Evolutionary conservation across 2,888 invertebrate species (phyloP).

Genomic region (Galerucella calmariensis): DNA sequence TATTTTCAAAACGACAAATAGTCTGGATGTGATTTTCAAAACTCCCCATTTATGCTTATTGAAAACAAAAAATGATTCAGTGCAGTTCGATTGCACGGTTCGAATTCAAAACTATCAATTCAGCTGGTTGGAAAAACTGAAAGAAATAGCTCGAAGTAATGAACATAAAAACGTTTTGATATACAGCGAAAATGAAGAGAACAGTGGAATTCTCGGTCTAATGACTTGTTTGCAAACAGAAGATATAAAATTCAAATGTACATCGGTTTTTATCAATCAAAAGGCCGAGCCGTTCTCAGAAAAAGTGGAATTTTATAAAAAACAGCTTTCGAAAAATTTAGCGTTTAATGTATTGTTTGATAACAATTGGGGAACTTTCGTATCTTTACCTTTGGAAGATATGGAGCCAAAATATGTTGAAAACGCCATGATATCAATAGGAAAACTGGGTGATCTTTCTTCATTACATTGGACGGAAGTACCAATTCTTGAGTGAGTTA

Average conservation of each 20-base stretch:
- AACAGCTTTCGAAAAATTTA: slow-evolving; percentile 50
- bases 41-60: slow-evolving; percentile 25
- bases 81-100: slow-evolving; percentile 25
- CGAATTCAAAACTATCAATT: slow-evolving; percentile 40
- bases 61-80: not conserved
- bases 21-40: slow-evolving; percentile 33
- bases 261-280: slow-evolving; percentile 45
- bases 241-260: slow-evolving; percentile 38
- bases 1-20: not conserved
- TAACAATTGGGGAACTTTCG: slow-evolving; percentile 51
- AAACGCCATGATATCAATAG: slow-evolving; percentile 66
- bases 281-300: slow-evolving; percentile 42
- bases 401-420: slow-evolving; percentile 36
- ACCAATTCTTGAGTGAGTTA: slow-evolving; percentile 52
- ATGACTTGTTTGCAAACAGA: slow-evolving; percentile 47
- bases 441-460: slow-evolving; percentile 78
- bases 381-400: slow-evolving; percentile 40
- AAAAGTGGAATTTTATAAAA: slow-evolving; percentile 43
- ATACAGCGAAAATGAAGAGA: slow-evolving; percentile 38
- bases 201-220: slow-evolving; percentile 50
- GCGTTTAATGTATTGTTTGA: slow-evolving; percentile 49
- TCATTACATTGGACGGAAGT: slow-evolving; percentile 84
- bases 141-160: slow-evolving; percentile 18
- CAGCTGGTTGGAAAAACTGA: slow-evolving; percentile 57
- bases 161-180: slow-evolving; percentile 39